These are phyloP conservation scores for Leptothorax acervorum DNA, from an alignment of 2,888 invertebrate genomes.

Conservation along the genomic window DNA sequence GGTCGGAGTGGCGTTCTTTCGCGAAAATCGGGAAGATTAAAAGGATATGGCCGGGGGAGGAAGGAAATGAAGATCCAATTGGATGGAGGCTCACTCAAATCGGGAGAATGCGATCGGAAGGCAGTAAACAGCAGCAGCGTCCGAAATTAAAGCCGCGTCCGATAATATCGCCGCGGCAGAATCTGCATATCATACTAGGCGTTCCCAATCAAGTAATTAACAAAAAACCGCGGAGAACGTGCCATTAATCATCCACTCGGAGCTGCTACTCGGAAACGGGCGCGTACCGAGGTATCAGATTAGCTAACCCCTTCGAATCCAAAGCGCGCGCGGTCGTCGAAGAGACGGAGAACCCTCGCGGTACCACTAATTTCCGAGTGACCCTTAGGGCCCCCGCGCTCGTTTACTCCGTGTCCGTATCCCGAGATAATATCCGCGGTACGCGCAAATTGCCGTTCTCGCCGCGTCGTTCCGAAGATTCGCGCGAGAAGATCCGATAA, in stretches of 20 bases:
- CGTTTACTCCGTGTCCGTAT: slow-evolving; percentile 43
- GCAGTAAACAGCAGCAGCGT: slow-evolving; percentile 55
- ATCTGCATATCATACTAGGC: slow-evolving; percentile 85
- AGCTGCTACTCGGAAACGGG: slow-evolving; percentile 74
- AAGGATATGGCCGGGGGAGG: slow-evolving; percentile 17
- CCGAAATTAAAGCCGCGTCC: slow-evolving; percentile 78
- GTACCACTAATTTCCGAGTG: slow-evolving; percentile 79
- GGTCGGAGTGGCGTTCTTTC: slow-evolving; percentile 33
- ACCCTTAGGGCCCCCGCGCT: slow-evolving; percentile 60
- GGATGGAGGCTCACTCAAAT: slow-evolving; percentile 67
- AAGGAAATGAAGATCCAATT: slow-evolving; percentile 52
- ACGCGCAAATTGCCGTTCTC: slow-evolving; percentile 24
- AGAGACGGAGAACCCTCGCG: slow-evolving; percentile 68
- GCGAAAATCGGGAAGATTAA: slow-evolving; percentile 52
- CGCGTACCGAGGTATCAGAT: slow-evolving; percentile 81
- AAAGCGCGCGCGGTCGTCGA: slow-evolving; percentile 69
- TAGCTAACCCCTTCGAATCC: slow-evolving; percentile 82
- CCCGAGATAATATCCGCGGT: slow-evolving; percentile 43
- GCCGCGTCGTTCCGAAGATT: not conserved
- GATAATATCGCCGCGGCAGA: slow-evolving; percentile 79
- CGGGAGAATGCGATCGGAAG: slow-evolving; percentile 75
- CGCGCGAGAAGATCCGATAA: not conserved
- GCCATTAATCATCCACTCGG: slow-evolving; percentile 82
- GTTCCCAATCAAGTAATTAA: slow-evolving; percentile 85
- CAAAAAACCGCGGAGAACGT: slow-evolving; percentile 81